Percentiles rank a stretch among this genome's conserved stretches.
These are phyloP conservation scores for Delia radicum DNA, from an alignment of 1,140 invertebrate genomes.

Conservation along the genomic window DNA sequence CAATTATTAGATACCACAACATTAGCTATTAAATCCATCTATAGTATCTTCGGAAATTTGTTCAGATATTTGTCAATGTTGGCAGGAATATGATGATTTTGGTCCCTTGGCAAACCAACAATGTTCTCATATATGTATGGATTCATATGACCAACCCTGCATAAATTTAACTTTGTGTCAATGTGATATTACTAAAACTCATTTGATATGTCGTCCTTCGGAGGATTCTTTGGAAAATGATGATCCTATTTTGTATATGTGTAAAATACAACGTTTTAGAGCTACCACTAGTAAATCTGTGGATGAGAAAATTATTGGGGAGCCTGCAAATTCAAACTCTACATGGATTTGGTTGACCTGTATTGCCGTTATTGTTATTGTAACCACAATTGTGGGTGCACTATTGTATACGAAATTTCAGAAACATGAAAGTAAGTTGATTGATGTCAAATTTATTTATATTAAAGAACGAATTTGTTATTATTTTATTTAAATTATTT, in stretches of 20 bases:
- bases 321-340: neutral
- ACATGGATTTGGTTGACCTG: neutral
- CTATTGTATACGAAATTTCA: neutral
- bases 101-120: neutral
- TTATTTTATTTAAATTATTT: too few relatives aligned
- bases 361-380: neutral
- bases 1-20: neutral
- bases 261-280: neutral
- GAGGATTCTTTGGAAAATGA: neutral
- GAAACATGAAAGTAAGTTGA: neutral
- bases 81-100: conserved; percentile 6
- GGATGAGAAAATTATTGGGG: too few relatives aligned
- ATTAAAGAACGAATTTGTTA: too few relatives aligned
- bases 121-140: neutral
- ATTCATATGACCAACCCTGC: neutral
- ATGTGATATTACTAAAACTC: neutral
- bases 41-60: neutral
- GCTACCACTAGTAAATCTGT: neutral
- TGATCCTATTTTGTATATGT: neutral
- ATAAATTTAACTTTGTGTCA: neutral
- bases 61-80: neutral
- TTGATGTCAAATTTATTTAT: too few relatives aligned
- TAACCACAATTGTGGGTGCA: neutral
- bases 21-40: too few relatives aligned
- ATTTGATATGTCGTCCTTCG: neutral